Percentiles rank a stretch among this genome's conserved stretches.
These are phyloP conservation scores for Leptinotarsa defecta DNA, from an alignment of 1,140 invertebrate species.

Conservation along the genomic window DNA sequence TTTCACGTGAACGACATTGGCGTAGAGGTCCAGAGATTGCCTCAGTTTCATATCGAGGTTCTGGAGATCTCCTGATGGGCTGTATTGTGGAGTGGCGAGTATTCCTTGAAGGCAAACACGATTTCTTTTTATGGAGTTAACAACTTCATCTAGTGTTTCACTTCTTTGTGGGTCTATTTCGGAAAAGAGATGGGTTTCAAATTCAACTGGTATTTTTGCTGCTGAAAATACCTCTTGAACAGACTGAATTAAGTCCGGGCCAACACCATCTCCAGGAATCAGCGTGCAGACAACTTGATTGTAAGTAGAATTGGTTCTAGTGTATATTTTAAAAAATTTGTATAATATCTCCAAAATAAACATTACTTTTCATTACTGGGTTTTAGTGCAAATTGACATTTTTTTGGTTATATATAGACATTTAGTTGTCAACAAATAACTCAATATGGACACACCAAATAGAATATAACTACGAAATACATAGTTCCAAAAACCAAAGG, in stretches of 20 bases:
- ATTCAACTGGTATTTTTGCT: slow-evolving; percentile 84
- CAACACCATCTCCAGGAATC: slow-evolving; percentile 98
- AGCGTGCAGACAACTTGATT: slow-evolving; percentile 70
- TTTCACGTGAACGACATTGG: slow-evolving; percentile 96
- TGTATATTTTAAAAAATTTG: too few species aligned
- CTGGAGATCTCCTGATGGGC: slow-evolving; percentile 85
- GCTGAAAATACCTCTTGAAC: slow-evolving; percentile 94
- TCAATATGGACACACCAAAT: too few species aligned
- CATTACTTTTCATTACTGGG: too few species aligned
- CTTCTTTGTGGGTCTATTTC: slow-evolving; percentile 91
- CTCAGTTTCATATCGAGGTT: slow-evolving; percentile 96
- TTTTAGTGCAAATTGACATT: too few species aligned
- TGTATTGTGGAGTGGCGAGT: slow-evolving; percentile 88
- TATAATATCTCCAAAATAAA: too few species aligned
- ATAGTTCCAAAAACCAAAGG: too few species aligned
- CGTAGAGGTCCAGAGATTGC: slow-evolving; percentile 90
- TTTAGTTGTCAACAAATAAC: too few species aligned
- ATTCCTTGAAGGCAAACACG: slow-evolving; percentile 96
- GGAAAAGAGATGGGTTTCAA: slow-evolving; percentile 86
- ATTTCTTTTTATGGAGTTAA: slow-evolving; percentile 87
- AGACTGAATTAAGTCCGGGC: slow-evolving; percentile 91
- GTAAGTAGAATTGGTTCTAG: too few species aligned
- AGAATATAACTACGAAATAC: too few species aligned
- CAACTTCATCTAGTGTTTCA: slow-evolving; percentile 88
- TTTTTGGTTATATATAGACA: too few species aligned